phyloP scores from a whole-genome alignment of 2,113 vertebrate species.

The Actinemys pallida region DNA sequence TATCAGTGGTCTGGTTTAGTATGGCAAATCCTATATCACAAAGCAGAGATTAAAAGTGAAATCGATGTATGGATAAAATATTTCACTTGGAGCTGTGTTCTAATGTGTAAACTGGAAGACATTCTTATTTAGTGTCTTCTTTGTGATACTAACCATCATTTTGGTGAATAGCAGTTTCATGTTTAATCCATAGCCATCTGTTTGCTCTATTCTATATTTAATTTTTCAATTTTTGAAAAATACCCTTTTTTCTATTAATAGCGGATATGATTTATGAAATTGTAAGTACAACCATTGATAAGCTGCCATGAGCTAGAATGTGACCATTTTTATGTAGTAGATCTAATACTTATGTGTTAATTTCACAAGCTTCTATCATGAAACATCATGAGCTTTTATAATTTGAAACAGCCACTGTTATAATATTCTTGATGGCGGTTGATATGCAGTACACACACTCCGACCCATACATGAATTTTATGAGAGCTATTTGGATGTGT shows the following conservation, averaged over 20 bases:
- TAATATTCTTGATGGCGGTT: background rate
- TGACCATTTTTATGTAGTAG: background rate
- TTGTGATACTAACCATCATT: background rate
- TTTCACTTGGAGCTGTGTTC: background rate
- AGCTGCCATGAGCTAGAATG: background rate
- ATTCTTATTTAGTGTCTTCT: background rate
- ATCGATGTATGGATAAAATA: background rate
- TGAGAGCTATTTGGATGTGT: background rate
- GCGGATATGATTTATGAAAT: no score
- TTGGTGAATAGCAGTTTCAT: background rate
- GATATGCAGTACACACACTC: fast-evolving
- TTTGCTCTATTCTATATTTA: background rate
- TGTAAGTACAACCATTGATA: background rate
- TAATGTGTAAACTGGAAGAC: background rate
- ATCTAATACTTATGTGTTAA: background rate
- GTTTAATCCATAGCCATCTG: background rate
- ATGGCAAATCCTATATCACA: background rate
- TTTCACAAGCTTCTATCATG: background rate
- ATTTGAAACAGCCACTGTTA: background rate
- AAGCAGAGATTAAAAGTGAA: background rate
- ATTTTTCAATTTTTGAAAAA: background rate
- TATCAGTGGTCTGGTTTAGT: background rate
- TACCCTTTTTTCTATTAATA: background rate
- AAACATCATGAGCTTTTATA: background rate
- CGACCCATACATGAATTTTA: background rate